Conservation (phyloP, 2,113 vertebrate species). For the Tenrec ecaudatus region DNA sequence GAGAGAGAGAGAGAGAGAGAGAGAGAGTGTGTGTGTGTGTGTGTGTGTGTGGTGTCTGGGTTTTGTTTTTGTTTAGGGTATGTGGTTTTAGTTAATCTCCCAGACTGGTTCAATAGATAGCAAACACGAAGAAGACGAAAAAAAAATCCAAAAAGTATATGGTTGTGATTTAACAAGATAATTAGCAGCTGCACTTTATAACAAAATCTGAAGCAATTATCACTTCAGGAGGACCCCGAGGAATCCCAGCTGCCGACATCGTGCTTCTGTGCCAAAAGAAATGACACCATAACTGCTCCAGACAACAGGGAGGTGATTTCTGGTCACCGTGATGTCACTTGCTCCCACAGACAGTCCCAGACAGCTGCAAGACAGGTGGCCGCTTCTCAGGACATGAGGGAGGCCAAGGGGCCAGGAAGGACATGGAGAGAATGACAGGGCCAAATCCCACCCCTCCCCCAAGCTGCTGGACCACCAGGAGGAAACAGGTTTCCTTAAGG, state of each 20-base stretch:
- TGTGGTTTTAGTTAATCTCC: constrained; percentile 82
- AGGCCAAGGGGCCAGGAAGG: constrained; percentile 11
- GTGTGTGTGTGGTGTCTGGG: background rate
- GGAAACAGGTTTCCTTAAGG: background rate
- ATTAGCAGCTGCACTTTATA: constrained; percentile 84
- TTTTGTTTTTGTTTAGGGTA: constrained; percentile 79
- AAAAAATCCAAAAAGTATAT: constrained; percentile 82
- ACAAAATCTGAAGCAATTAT: constrained; percentile 85
- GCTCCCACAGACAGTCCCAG: constrained; percentile 66
- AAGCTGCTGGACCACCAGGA: background rate
- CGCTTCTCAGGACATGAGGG: constrained; percentile 29
- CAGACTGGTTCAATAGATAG: constrained; percentile 80
- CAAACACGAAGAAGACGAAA: constrained; percentile 64
- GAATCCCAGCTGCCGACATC: constrained; percentile 81
- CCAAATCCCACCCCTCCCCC: background rate
- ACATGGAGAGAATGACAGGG: background rate
- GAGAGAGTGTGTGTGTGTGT: constrained; percentile 2
- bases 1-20: too few relatives aligned
- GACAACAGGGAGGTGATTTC: constrained; percentile 80
- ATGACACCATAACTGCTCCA: constrained; percentile 81
- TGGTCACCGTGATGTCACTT: constrained; percentile 81
- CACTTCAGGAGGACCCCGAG: constrained; percentile 83
- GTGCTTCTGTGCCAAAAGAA: constrained; percentile 76
- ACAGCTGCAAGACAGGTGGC: constrained; percentile 70
- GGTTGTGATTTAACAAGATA: constrained; percentile 84